phyloP scores from a whole-genome alignment of 2,888 invertebrate species.

The Schizotus pectinicornis region DNA sequence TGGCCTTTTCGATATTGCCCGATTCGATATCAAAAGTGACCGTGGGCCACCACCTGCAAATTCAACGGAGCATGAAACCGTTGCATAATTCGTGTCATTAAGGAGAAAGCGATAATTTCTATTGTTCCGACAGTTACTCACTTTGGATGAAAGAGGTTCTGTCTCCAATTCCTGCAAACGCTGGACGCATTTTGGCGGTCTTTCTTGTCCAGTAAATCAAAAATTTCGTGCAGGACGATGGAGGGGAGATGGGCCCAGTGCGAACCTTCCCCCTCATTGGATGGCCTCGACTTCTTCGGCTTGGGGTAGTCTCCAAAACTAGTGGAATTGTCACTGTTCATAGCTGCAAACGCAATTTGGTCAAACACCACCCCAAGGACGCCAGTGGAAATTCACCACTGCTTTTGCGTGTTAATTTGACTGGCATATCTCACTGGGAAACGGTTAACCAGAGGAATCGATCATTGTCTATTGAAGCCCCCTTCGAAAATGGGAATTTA shows the following conservation, averaged over 20 bases:
- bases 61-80: conserved; percentile 2
- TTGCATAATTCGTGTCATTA: no score
- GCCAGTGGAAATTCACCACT: conserved; percentile 29
- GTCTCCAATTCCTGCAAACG: conserved; percentile 57
- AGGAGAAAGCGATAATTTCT: conserved; percentile 10
- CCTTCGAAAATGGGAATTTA: conserved; percentile 9
- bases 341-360: conserved; percentile 40
- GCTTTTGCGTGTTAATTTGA: conserved; percentile 34
- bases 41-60: conserved; percentile 55
- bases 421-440: conserved; percentile 11
- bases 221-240: conserved; percentile 55
- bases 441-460: neutral
- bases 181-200: conserved; percentile 56
- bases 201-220: conserved; percentile 49
- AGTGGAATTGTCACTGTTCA: conserved; percentile 52
- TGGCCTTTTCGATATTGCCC: conserved; percentile 48
- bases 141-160: conserved; percentile 56
- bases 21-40: conserved; percentile 53
- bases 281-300: conserved; percentile 56
- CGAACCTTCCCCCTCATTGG: conserved; percentile 33
- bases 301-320: conserved; percentile 53
- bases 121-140: conserved; percentile 35
- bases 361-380: conserved; percentile 15
- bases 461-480: conserved; percentile 21
- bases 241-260: conserved; percentile 56